Evolutionary conservation across 2,888 invertebrate species (phyloP).

Genomic region (Pterostichus madidus): DNA sequence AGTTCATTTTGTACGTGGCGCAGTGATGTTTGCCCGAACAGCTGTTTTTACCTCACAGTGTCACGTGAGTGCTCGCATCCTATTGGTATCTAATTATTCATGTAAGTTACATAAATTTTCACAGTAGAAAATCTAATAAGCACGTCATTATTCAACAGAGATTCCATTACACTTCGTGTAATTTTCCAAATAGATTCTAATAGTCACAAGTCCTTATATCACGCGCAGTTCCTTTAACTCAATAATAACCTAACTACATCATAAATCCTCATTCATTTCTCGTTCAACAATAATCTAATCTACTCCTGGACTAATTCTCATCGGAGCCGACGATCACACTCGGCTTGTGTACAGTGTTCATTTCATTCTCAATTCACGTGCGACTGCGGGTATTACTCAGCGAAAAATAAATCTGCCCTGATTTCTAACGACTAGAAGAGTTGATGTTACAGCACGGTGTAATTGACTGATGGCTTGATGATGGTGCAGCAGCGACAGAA

Average conservation of each 20-base stretch:
- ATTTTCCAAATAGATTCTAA: slow-evolving; percentile 48
- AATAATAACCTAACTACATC: slow-evolving; percentile 44
- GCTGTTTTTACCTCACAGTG: no score
- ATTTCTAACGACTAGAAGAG: slow-evolving; percentile 9
- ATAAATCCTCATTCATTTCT: slow-evolving; percentile 52
- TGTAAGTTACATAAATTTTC: background rate
- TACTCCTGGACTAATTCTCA: slow-evolving; percentile 40
- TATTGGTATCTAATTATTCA: no score
- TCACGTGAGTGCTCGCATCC: no score
- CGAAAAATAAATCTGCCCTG: slow-evolving; percentile 40
- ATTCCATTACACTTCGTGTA: slow-evolving; percentile 19
- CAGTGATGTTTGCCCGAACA: no score
- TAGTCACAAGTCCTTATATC: slow-evolving; percentile 7
- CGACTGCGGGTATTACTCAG: slow-evolving; percentile 44
- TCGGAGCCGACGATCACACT: background rate
- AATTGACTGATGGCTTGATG: slow-evolving; percentile 3
- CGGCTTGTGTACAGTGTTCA: slow-evolving; percentile 3
- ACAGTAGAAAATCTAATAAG: slow-evolving; percentile 6
- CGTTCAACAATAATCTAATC: slow-evolving; percentile 48
- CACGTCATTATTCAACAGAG: background rate
- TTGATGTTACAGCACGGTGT: background rate
- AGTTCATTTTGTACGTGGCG: no score
- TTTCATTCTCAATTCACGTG: slow-evolving; percentile 32
- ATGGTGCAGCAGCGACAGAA: no score
- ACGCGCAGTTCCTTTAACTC: slow-evolving; percentile 43